Base-by-base conservation (phyloP, 2,888 invertebrate species). In the Gryllus longicercus region DNA sequence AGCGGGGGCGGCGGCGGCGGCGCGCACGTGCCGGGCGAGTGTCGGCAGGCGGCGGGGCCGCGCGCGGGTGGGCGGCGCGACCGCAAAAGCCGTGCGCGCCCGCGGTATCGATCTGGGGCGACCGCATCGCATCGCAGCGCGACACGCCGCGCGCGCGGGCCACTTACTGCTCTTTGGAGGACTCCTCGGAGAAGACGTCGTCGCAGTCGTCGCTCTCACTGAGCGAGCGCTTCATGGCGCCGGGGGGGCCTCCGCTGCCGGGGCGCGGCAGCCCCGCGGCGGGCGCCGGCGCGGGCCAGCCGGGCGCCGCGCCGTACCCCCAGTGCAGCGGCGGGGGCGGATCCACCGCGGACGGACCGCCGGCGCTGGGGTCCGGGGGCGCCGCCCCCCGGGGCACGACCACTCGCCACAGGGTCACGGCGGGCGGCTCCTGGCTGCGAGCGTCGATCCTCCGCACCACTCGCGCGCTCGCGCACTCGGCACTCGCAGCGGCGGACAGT, bases 171-270 rank as follows among this genome's bases (percentile, higher is more conserved):
- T 96, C 96, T 86, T 96, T 96, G 84, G 95, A 94, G 82, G 95
- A 95, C 85, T 94, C 95, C 85, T 97, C 97, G 1, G 96, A 96
- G 87, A 96, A 97, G 50, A 94, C 94, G 87, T 97, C 97, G 85
- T 95, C 95, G 85, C 93, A 93, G 85, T 96, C 96, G 85, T 95
- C 95, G 85, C 96, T 97, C 85, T 96, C 94, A 79, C 95, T 95
- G 85, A 94, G 90, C 21, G 94, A 90, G 85, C 96, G 91, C 86
- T 95, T 95, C 84, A 88, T 86, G 78, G 23, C 25, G 76, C 16
- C 86, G 82, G 87, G 86, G 21, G 89, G 86, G 82, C 87, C 85
- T 1, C 86, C 88, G 77, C 87, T 86, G 76, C 87, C 85, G 23
- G 86, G 84, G 50, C 88, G 82, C 86, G 85, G 82, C 86, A 87